phyloP scores from a whole-genome alignment of 2,797 vertebrate genomes.

The Takifugu rubripes region DNA sequence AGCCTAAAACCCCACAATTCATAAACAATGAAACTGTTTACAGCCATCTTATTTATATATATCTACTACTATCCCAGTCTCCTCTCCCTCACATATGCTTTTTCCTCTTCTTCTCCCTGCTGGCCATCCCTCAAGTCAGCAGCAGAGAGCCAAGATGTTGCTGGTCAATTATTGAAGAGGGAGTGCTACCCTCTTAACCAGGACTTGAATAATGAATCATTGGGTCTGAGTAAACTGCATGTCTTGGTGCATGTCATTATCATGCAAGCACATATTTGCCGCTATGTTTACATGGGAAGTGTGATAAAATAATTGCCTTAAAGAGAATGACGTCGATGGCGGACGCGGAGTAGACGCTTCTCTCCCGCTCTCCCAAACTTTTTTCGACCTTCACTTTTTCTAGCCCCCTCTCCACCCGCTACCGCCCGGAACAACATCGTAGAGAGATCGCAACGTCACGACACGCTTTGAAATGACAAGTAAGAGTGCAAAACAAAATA shows the following conservation, averaged over 20 bases:
- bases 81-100: constrained; percentile 20
- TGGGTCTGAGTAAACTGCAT: constrained; percentile 11
- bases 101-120: constrained; percentile 16
- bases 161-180: constrained; percentile 75
- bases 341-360: too few species aligned
- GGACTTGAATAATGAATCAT: constrained; percentile 69
- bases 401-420: too few species aligned
- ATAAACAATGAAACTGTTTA: too few species aligned
- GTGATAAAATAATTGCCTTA: constrained; percentile 62
- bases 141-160: constrained; percentile 63
- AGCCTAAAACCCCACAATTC: too few species aligned
- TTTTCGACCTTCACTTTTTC: too few species aligned
- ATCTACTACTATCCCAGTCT: background rate
- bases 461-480: too few species aligned
- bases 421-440: too few species aligned
- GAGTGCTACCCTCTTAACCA: constrained; percentile 61
- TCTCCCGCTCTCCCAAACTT: too few species aligned
- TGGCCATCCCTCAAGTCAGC: constrained; percentile 52
- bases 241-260: background rate
- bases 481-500: too few species aligned
- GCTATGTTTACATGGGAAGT: constrained; percentile 19
- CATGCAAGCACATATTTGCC: background rate
- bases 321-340: constrained; percentile 46
- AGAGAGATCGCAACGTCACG: too few species aligned
- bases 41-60: background rate